Base-by-base conservation (phyloP, 2,888 invertebrate species). In the Pheosia gnoma region DNA sequence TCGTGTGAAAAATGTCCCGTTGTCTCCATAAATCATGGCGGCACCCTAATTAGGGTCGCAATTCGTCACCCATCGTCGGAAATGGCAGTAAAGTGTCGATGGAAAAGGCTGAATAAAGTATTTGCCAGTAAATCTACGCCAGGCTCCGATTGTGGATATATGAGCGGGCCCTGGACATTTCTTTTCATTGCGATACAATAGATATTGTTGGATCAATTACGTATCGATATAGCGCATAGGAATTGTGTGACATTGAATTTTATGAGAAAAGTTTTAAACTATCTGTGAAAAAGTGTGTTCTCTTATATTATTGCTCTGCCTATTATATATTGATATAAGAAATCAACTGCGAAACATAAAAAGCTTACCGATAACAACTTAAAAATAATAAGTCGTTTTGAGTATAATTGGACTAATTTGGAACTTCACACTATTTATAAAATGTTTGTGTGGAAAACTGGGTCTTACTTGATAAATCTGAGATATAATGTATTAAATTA, bases 161-260 rank as follows among this genome's bases (percentile, higher is more conserved):
- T 83, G 80, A 80, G 74, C 67, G 63, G 74, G 71, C 38, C 63
- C 65, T 59, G 55, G 63, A 70, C 70, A 77, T 78, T 80, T 77
- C 80, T 82, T 83, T 81, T 74, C 74, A 72, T 66, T 60, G 61
- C 72, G 61, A 77, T 75, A 81, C 82, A 81, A 81, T 81, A 73
- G 73, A 74, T 76, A 76, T 71, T 66, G 57, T 57, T 66, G 60
- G 59, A 10, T 5, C 49, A 57, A 72, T 75, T 79, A 71, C 72
- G 72, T 81, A 39, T 71, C 43, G 59, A 41, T 57, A 55, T 62
- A 2, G 9, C 4, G 5, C 56, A 9, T 47, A 5, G 11, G 47
- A 47, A 47, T 11, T 45, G 45, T 10, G 3, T 41, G 8, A 3
- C 41, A 41, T 41, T 7, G 41, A 25, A 25, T 25, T 25, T 25